A percentile compares a stretch with the other conserved stretches of the same genome.
These are phyloP conservation scores for Drosophila kepulauana DNA, from an alignment of 1,140 invertebrate genomes.

Conservation along the genomic window DNA sequence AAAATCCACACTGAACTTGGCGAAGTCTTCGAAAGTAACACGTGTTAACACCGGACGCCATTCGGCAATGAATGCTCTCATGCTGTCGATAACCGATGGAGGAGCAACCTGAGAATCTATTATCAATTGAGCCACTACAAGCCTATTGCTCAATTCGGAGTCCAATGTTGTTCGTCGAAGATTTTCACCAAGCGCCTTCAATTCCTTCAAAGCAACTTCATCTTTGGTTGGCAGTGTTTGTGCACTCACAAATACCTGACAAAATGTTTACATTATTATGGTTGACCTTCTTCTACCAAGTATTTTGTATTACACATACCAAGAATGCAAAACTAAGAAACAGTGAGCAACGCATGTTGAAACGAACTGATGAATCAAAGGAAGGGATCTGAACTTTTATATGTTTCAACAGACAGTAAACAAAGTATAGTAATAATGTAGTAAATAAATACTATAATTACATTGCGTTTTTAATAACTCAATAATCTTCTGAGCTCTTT, in stretches of 20 bases:
- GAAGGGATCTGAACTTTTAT: background rate
- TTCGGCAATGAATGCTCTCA: background rate
- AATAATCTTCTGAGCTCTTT: background rate
- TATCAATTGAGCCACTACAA: slow-evolving; percentile 7
- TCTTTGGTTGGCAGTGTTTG: background rate
- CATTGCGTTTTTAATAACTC: background rate
- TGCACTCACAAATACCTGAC: background rate
- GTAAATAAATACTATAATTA: slow-evolving; percentile 1
- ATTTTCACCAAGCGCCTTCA: slow-evolving; percentile 8
- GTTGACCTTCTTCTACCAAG: background rate
- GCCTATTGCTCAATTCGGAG: slow-evolving; percentile 9
- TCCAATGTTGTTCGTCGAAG: background rate
- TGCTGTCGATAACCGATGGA: background rate
- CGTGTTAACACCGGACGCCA: slow-evolving; percentile 1
- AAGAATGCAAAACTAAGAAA: slow-evolving; percentile 1
- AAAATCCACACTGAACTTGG: slow-evolving; percentile 12
- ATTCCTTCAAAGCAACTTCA: slow-evolving; percentile 1
- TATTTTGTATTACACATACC: background rate
- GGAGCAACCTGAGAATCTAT: slow-evolving; percentile 5
- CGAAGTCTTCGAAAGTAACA: background rate
- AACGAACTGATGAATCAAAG: background rate
- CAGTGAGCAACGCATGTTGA: background rate
- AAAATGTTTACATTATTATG: background rate
- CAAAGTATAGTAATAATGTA: background rate
- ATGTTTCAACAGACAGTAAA: background rate